Conservation (phyloP, 2,888 invertebrate species). For the Cotesia congregata region DNA sequence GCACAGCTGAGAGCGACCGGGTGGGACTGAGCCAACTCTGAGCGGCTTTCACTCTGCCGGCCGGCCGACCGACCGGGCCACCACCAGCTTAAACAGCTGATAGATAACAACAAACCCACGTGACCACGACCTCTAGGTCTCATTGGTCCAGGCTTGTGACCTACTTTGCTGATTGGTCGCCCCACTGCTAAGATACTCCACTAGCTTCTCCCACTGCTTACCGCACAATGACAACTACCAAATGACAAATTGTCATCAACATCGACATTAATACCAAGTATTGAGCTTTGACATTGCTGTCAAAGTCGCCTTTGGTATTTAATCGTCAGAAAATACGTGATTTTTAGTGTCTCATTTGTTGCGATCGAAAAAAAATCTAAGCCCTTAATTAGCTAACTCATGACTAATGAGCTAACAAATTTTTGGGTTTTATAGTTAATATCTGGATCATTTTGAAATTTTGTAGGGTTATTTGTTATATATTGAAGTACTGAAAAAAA, state of each 20-base stretch:
- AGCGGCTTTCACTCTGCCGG: conserved; percentile 68
- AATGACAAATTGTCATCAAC: conserved; percentile 35
- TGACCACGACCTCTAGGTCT: conserved; percentile 69
- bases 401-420: no score
- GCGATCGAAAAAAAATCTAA: not conserved
- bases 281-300: conserved; percentile 1
- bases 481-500: no score
- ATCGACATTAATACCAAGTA: conserved; percentile 22
- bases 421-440: no score
- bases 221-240: conserved; percentile 24
- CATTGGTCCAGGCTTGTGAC: conserved; percentile 73
- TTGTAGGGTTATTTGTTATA: no score
- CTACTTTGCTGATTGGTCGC: conserved; percentile 73
- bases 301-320: not conserved
- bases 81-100: conserved; percentile 72
- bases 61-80: conserved; percentile 56
- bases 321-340: not conserved
- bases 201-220: conserved; percentile 42
- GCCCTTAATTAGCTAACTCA: no score
- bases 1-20: conserved; percentile 67
- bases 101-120: conserved; percentile 80
- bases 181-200: conserved; percentile 43
- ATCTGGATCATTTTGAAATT: no score
- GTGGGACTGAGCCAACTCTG: conserved; percentile 60
- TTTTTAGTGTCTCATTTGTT: not conserved